Evolutionary conservation across 2,113 vertebrate genomes (phyloP), one percentile per base, ranked within the genome.

Genomic region (Zosterops japonicus): DNA sequence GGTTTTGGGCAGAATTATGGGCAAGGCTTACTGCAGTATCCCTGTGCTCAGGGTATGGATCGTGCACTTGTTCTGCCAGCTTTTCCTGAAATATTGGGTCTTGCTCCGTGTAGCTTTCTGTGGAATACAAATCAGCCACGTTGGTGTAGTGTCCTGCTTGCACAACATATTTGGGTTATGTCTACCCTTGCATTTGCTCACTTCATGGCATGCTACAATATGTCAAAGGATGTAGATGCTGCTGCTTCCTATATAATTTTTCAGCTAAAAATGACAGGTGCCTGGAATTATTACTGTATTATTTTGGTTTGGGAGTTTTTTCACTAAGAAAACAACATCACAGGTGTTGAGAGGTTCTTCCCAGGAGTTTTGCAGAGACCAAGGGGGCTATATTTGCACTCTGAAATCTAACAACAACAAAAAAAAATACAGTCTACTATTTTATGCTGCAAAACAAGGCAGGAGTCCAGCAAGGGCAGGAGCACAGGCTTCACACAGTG

Each of bases 81-180:
- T 95, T 90, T 22, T 64, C 53, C 41, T 95, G 92, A 96, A 94
- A 96, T 92, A 71, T 68, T 68, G 50, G 52, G 8, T 49, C 59
- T 81, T 77, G 21, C 47, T 94, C 71, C 63, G 44, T 11, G 67
- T 41, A 42, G 76, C 47, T 83, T 93, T 89, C 80, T 52, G 22
- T n/a, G 5, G 85, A 88, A 91, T 93, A 96, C 64, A 81, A 78
- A 95, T 94, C 79, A 88, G 63, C 79, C 31, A 1, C 1, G 1
- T 33, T 75, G 46, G 36, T 8, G 36, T 35, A 8, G 61, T 31
- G 67, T 79, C 84, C 87, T 85, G 39, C 60, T 56, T 61, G 47
- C 75, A 20, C 64, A 49, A 83, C 9, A 10, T 56, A 27, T 47
- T 89, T 83, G 67, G 71, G 33, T 41, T 59, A 8, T 41, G 44